Evolutionary conservation across 2,113 vertebrate species (phyloP).

Genomic region (Crypturellus undulatus): DNA sequence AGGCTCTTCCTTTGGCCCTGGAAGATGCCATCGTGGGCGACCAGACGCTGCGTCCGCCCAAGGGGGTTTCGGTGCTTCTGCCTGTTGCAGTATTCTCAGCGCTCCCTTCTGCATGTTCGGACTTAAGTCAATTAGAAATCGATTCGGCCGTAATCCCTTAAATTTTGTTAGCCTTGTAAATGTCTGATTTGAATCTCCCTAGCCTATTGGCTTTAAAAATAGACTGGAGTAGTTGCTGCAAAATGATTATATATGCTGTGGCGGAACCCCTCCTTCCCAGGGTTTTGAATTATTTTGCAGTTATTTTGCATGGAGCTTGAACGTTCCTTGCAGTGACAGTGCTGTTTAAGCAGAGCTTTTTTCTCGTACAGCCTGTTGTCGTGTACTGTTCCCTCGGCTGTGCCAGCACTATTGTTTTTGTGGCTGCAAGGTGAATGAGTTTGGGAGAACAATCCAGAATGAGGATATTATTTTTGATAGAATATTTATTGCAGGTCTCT

Average conservation of each 20-base stretch:
- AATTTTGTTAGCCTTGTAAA: not conserved
- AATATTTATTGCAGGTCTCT: not conserved
- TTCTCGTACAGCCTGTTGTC: not conserved
- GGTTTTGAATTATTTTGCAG: not conserved
- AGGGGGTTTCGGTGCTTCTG: too few species aligned
- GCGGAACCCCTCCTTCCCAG: not conserved
- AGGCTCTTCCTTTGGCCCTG: not conserved
- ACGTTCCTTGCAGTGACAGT: not conserved
- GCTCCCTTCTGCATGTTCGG: not conserved
- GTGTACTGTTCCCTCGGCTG: not conserved
- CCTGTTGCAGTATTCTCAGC: not conserved
- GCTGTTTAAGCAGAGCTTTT: not conserved
- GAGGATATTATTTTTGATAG: not conserved
- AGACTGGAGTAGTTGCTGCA: not conserved
- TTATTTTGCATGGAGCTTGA: not conserved
- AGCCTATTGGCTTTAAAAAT: not conserved
- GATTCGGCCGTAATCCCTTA: not conserved
- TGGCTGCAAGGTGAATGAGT: slow-evolving; percentile 21
- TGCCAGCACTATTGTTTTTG: slow-evolving; percentile 38
- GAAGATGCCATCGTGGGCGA: not conserved
- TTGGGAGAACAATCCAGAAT: slow-evolving; percentile 24
- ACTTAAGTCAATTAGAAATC: not conserved
- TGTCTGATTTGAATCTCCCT: not conserved
- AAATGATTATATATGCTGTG: not conserved
- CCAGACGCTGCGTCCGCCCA: not conserved